Evolutionary conservation across 2,797 vertebrate species (phyloP), one percentile per base, ranked within the genome.

Genomic region (Lepus townsendii): DNA sequence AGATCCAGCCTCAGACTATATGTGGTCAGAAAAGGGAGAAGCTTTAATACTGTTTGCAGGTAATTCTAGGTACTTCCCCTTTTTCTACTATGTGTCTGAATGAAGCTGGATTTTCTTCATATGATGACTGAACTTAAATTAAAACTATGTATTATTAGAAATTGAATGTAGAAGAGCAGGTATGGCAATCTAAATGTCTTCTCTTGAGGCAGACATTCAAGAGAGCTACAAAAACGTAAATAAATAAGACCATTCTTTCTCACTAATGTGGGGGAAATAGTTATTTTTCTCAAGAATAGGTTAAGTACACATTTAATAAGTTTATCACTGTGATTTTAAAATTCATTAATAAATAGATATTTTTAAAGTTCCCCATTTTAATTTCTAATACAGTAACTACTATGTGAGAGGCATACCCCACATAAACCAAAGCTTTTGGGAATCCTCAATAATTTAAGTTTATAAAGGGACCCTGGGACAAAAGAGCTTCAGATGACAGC

Each of bases 351-450:
- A 91, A 95, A 77, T 50, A 73, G 69, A 73, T 3, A 62, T 75
- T 88, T 68, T 84, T 52, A 77, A 72, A 78, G 30, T 87, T 83
- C 22, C 82, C n/a, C 27, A 66, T 73, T 95, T 94, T 83, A 94
- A 80, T 93, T 94, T 82, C 60, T 82, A 88, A 91, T 32, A 92
- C 5, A 86, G 20, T 72, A 87, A 88, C 68, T 60, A 85, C 2
- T 9, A 42, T 42, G 42, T 91, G 68, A 95, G 22, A 86, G 50
- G 17, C 11, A 82, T n/a, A 95, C 91, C 5, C 7, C 73, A 91
- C 12, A 73, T 68, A 83, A 79, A 95, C 32, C 85, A 79, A 83
- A 90, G 32, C 22, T 79, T 76, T 57, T n/a, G 16, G 42, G 68
- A 79, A 7, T 82, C 30, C 38, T 84, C 22, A 57, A 68, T 72